These are phyloP conservation scores for Vimba vimba DNA, from an alignment of 2,113 vertebrate genomes.

Conservation along the genomic window DNA sequence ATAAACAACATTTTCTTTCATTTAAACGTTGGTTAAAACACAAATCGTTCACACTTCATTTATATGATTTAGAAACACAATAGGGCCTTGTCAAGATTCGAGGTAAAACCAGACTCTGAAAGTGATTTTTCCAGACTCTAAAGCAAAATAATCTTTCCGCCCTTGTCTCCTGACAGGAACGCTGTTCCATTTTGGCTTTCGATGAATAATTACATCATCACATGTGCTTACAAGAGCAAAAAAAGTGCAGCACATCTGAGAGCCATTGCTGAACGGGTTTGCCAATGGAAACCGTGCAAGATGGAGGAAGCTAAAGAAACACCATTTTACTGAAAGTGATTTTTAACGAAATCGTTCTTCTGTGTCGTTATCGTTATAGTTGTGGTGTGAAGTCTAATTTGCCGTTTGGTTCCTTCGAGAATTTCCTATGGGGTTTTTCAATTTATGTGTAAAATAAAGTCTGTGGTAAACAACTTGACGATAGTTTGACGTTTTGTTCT, in stretches of 20 bases:
- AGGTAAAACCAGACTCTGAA: conserved; percentile 10
- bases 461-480: too few relatives aligned
- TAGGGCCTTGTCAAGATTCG: conserved; percentile 9
- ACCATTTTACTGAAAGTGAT: neutral
- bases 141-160: neutral
- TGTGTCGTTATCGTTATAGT: too few relatives aligned
- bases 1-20: neutral
- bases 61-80: neutral
- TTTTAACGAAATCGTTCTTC: too few relatives aligned
- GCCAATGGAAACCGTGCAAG: neutral
- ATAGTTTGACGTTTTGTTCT: too few relatives aligned
- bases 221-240: neutral
- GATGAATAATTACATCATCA: conserved; percentile 28
- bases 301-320: neutral
- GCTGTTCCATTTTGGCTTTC: conserved; percentile 6
- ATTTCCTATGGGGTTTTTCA: too few relatives aligned
- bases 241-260: neutral
- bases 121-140: conserved; percentile 33
- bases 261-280: neutral
- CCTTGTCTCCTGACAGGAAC: conserved; percentile 9
- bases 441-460: too few relatives aligned
- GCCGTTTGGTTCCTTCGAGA: too few relatives aligned
- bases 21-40: neutral
- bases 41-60: neutral
- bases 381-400: too few relatives aligned